Base-by-base conservation (phyloP, 1,140 invertebrate species). In the Aleiodes sp. region DNA sequence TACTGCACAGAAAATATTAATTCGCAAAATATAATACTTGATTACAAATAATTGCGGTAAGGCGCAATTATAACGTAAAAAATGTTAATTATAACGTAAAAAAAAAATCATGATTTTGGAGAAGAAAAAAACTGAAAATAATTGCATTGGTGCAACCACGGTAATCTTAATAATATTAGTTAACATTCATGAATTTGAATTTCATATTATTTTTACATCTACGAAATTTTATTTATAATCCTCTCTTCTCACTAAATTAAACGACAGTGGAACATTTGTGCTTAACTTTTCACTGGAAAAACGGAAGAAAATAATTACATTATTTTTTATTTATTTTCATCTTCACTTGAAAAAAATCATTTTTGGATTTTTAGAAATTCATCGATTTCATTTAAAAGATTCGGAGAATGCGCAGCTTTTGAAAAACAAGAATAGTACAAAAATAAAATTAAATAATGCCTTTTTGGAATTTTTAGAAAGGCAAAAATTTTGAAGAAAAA, bases 201-300 rank as follows among this genome's bases (percentile, higher is more conserved):
- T 70, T 75, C 71, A 73, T 75, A 59, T 73, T 68, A 73, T 63
- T 76, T 70, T 72, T 78, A n/a, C n/a, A n/a, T n/a, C n/a, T n/a
- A n/a, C n/a, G n/a, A 79, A 73, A 70, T 28, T 75, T 80, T 80
- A 82, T 81, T 82, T 78, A 83, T 80, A 79, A 78, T 82, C 64
- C 37, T 33, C 65, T 65, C 62, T 67, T 80, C 37, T 33, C 65
- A 66, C 62, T 67, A 80, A 74, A 72, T 76, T 76, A 69, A 62
- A 59, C 43, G 59, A 70, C 68, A 73, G 26, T 19, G 73, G 64
- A 65, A 70, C 70, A 67, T 70, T 82, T 81, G 80, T 80, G 79
- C 82, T 73, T 79, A 70, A 61, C 56, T 74, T 63, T 72, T 62
- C 68, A 64, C 7, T 16, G 19, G 19, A 43, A 24, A 52, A 52